Percentiles rank a stretch among this genome's conserved stretches.
phyloP scores from a whole-genome alignment of 2,888 invertebrate species.

The Nudaria mundana region DNA sequence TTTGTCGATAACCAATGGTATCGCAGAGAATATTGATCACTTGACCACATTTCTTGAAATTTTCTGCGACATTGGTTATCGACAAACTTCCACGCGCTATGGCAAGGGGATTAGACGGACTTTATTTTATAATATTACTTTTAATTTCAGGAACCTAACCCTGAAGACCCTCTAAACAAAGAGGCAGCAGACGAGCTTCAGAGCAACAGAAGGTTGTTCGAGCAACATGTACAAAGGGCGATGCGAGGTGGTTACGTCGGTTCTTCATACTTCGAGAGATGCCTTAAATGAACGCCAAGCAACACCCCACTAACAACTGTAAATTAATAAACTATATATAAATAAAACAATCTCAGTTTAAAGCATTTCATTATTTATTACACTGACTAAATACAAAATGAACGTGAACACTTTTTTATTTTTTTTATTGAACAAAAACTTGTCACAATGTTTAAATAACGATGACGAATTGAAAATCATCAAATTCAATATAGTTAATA shows the following conservation, averaged over 20 bases:
- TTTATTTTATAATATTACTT: neutral
- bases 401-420: slow-evolving; percentile 25
- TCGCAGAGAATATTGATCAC: no score
- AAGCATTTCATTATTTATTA: slow-evolving; percentile 44
- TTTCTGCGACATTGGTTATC: no score
- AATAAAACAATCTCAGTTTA: slow-evolving; percentile 73
- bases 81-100: no score
- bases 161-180: slow-evolving; percentile 98
- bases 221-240: slow-evolving; percentile 97
- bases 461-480: slow-evolving; percentile 14
- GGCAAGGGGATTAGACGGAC: no score
- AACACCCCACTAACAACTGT: slow-evolving; percentile 52
- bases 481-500: slow-evolving; percentile 15
- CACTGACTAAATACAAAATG: slow-evolving; percentile 12
- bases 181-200: slow-evolving; percentile 98
- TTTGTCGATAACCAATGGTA: no score
- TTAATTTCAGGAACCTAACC: slow-evolving; percentile 94
- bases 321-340: slow-evolving; percentile 62
- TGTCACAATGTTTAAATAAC: slow-evolving; percentile 19
- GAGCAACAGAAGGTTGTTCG: slow-evolving; percentile 95
- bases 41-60: no score
- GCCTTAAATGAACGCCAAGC: slow-evolving; percentile 91
- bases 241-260: slow-evolving; percentile 98
- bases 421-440: slow-evolving; percentile 29
- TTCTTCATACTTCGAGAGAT: slow-evolving; percentile 96